Conservation (phyloP, 2,113 vertebrate species). For the Elgaria multicarinata region DNA sequence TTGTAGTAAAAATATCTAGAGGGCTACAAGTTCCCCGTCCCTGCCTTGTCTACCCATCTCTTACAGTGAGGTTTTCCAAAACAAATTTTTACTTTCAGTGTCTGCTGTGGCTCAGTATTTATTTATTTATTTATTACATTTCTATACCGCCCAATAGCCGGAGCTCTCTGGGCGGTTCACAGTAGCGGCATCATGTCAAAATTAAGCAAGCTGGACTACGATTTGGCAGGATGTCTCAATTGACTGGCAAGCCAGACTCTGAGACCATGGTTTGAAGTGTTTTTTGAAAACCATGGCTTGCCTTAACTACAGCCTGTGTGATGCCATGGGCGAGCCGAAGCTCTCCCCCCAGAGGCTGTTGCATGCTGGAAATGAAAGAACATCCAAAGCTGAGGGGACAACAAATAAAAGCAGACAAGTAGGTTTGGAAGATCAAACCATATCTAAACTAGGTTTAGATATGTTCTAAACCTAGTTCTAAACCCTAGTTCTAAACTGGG, state of each 20-base stretch:
- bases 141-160: too few relatives aligned
- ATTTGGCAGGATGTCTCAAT: background rate
- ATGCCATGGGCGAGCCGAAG: background rate
- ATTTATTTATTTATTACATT: background rate
- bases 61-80: too few relatives aligned
- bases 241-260: background rate
- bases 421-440: background rate
- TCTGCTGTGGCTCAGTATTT: background rate
- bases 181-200: background rate
- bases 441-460: too few relatives aligned
- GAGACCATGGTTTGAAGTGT: background rate
- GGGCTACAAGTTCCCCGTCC: too few relatives aligned
- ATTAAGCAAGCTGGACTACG: background rate
- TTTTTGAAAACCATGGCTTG: background rate
- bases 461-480: too few relatives aligned
- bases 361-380: background rate
- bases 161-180: too few relatives aligned
- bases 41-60: too few relatives aligned
- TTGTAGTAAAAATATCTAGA: too few relatives aligned
- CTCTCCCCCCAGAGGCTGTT: background rate
- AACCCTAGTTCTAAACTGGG: background rate
- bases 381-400: background rate
- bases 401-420: background rate
- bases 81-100: too few relatives aligned
- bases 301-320: background rate